phyloP scores from a whole-genome alignment of 2,797 vertebrate genomes.

The Peromyscus attwateri region DNA sequence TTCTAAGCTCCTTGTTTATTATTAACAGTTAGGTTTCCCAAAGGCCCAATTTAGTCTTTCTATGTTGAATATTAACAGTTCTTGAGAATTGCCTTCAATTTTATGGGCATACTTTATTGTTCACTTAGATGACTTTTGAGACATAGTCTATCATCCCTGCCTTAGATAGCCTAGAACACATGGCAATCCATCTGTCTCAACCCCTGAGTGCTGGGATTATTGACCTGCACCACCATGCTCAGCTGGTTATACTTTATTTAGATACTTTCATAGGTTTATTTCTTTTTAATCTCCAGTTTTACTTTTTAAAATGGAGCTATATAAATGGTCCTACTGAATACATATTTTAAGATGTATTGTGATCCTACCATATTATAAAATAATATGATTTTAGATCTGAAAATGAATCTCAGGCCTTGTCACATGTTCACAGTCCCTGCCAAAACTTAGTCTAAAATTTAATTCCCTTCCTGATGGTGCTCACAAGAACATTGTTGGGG shows the following conservation, averaged over 20 bases:
- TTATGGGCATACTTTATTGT: neutral
- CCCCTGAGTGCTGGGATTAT: no score
- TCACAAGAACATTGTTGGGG: neutral
- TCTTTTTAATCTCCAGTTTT: neutral
- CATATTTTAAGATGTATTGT: neutral
- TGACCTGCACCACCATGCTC: neutral
- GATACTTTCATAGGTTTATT: neutral
- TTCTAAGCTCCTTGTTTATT: neutral
- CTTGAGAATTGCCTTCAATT: neutral
- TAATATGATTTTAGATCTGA: neutral
- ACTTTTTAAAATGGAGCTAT: neutral
- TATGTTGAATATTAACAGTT: slow-evolving; percentile 27
- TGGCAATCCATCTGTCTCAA: neutral
- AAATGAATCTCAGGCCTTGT: neutral
- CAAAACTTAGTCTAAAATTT: neutral
- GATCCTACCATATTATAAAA: neutral
- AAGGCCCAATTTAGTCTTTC: neutral
- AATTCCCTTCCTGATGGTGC: neutral
- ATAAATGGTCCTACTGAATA: slow-evolving; percentile 3
- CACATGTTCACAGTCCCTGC: neutral
- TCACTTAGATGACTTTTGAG: neutral
- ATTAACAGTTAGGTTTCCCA: neutral
- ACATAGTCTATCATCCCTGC: neutral
- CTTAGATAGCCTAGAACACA: neutral
- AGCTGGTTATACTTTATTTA: neutral